These are phyloP conservation scores for Drosophila longiperda DNA, from an alignment of 2,888 invertebrate genomes.

Conservation along the genomic window DNA sequence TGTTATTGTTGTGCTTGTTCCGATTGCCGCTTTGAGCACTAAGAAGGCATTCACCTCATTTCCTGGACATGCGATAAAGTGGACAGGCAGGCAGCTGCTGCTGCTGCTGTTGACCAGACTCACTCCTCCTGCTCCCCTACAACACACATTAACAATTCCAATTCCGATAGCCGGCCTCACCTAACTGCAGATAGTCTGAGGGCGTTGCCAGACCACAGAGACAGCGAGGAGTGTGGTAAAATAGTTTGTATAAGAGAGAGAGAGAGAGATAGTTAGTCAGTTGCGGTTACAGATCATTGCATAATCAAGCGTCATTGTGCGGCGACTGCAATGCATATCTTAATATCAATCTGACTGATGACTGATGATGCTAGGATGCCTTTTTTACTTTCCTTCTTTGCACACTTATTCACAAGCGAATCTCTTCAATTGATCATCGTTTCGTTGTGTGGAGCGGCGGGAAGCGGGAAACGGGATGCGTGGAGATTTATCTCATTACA, in stretches of 20 bases:
- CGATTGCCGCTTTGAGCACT: constrained; percentile 62
- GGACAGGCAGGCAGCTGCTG: constrained; percentile 34
- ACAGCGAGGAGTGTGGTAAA: constrained; percentile 1
- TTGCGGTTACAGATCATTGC: constrained; percentile 61
- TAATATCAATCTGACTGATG: constrained; percentile 59
- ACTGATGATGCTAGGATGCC: constrained; percentile 58
- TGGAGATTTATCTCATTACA: constrained; percentile 37
- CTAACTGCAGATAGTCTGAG: constrained; percentile 36
- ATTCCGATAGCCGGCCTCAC: constrained; percentile 22
- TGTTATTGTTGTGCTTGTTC: constrained; percentile 53
- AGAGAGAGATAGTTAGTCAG: constrained; percentile 5
- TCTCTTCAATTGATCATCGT: constrained; percentile 47
- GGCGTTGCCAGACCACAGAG: constrained; percentile 38
- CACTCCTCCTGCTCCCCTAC: neutral
- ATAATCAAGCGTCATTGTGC: constrained; percentile 54
- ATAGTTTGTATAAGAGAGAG: neutral
- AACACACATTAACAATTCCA: neutral
- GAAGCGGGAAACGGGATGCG: neutral
- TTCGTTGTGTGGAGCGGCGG: neutral
- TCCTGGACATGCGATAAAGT: constrained; percentile 63
- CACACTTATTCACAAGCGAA: constrained; percentile 23
- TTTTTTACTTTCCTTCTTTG: constrained; percentile 52
- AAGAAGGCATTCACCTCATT: constrained; percentile 80
- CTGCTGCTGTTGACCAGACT: constrained; percentile 38
- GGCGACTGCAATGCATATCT: constrained; percentile 46